A percentile compares a stretch with the other conserved stretches of the same genome.
Conservation (phyloP, 2,797 vertebrate genomes). For the Oreochromis grahami region DNA sequence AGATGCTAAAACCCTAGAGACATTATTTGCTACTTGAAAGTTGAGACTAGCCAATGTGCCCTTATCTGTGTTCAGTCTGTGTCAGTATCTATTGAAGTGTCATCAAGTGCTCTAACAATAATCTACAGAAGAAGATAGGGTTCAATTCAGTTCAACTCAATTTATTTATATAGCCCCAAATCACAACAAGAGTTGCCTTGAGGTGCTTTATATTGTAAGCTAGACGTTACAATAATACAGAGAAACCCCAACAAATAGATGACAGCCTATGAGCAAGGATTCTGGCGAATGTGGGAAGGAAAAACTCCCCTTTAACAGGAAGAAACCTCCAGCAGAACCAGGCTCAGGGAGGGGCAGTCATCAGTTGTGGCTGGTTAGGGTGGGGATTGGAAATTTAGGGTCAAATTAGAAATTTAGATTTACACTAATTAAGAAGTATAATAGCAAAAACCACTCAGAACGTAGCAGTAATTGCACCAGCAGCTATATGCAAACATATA, state of each 20-base stretch:
- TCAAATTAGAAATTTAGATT: background rate
- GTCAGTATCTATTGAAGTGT: background rate
- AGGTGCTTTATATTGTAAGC: background rate
- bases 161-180: background rate
- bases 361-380: background rate
- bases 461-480: background rate
- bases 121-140: rapidly evolving
- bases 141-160: rapidly evolving
- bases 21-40: background rate
- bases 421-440: background rate
- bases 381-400: background rate
- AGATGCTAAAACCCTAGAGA: background rate
- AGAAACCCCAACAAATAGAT: rapidly evolving
- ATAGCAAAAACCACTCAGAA: background rate
- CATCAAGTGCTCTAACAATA: rapidly evolving
- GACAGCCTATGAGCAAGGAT: background rate
- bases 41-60: background rate
- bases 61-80: background rate
- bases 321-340: rapidly evolving
- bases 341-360: rapidly evolving
- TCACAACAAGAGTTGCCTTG: background rate
- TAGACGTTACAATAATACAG: background rate
- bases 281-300: background rate
- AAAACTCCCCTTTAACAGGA: background rate
- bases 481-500: background rate